Percentiles rank a stretch among this genome's conserved stretches.
Conservation (phyloP, 2,888 invertebrate species). For the Sinodicranocentrus sp. region DNA sequence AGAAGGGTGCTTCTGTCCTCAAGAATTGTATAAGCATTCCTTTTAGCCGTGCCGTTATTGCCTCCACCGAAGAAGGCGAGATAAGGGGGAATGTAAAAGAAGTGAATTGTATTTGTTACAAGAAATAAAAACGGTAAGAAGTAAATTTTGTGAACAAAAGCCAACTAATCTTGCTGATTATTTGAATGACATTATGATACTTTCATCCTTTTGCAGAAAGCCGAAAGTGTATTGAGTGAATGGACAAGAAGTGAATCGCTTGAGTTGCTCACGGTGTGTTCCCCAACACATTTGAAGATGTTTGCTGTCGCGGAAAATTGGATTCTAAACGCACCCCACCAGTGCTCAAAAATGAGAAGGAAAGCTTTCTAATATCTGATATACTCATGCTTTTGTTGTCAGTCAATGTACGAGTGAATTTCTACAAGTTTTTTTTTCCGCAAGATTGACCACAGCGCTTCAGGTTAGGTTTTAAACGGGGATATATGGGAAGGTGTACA, state of each 20-base stretch:
- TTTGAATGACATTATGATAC: constrained; percentile 45
- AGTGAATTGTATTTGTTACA: constrained; percentile 29
- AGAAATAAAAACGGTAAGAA: constrained; percentile 47
- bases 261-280: constrained; percentile 19
- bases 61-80: constrained; percentile 34
- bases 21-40: too few species aligned
- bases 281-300: constrained; percentile 50
- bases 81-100: constrained; percentile 19
- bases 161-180: constrained; percentile 63
- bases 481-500: too few species aligned
- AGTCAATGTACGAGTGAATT: constrained; percentile 16
- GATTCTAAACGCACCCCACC: constrained; percentile 31
- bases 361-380: background rate
- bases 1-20: constrained; percentile 14
- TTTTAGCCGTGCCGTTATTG: constrained; percentile 33
- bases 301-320: constrained; percentile 53
- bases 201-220: constrained; percentile 23
- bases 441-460: constrained; percentile 10
- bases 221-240: constrained; percentile 21
- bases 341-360: constrained; percentile 21
- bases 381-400: constrained; percentile 14
- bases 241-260: background rate
- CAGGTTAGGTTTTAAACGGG: too few species aligned
- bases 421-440: constrained; percentile 41
- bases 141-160: constrained; percentile 68